A percentile compares a stretch with the other conserved stretches of the same genome.
Evolutionary conservation across 2,888 invertebrate species (phyloP).

Genomic region (Catocala fraxini): DNA sequence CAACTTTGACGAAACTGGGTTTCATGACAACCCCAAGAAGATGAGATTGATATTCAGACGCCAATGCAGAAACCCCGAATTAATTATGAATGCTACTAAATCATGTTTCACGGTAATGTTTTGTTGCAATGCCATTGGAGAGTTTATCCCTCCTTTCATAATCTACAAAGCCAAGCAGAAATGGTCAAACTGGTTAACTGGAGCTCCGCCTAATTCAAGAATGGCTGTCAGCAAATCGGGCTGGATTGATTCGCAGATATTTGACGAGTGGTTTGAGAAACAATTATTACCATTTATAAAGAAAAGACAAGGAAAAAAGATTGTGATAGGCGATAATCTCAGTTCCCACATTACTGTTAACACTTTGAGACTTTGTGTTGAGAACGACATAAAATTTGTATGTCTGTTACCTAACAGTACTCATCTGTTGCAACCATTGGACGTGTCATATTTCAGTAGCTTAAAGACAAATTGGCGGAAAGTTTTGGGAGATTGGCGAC

Average conservation of each 20-base stretch:
- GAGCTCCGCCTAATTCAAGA: no score
- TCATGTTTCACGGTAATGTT: no score
- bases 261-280: conserved; percentile 11
- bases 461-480: no score
- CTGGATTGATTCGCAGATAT: conserved; percentile 6
- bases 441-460: conserved; percentile 5
- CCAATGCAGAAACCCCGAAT: no score
- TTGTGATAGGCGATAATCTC: conserved; percentile 15
- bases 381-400: conserved; percentile 13
- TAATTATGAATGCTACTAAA: no score
- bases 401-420: conserved; percentile 16
- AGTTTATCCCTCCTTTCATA: neutral
- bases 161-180: no score
- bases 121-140: neutral
- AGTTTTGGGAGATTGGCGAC: no score
- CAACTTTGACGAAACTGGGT: no score
- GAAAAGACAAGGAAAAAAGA: conserved; percentile 11
- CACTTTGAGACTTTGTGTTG: conserved; percentile 10
- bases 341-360: conserved; percentile 11
- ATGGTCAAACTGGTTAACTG: no score
- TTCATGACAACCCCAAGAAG: no score
- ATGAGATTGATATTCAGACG: no score
- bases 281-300: conserved; percentile 1
- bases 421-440: conserved; percentile 16
- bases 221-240: neutral